Evolutionary conservation across 2,888 invertebrate species (phyloP), one percentile per base, ranked within the genome.

Genomic region (Drosophila leonis): DNA sequence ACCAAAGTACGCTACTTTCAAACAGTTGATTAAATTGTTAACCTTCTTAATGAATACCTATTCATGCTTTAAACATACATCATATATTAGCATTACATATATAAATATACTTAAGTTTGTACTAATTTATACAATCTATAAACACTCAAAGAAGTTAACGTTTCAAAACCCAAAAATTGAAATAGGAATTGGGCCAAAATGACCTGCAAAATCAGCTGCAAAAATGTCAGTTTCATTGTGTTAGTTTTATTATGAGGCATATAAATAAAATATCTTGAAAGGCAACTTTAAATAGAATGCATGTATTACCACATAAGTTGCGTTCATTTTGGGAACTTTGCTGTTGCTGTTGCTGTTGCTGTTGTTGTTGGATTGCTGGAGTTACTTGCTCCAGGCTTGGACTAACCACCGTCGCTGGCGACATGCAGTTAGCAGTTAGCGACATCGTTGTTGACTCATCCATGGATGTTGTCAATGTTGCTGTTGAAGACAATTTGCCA

Each of bases 311-410:
- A 90, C 87, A 86, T 81, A 87, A 73, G 82, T 87, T 90, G 75
- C 78, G 88, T 82, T 90, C 90, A 59, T 52, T 83, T 90, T 88
- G 86, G 85, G 77, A 81, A 85, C 90, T 78, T 75, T 83, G 82
- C 73, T 87, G 81, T 42, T 27, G 54, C 9, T 62, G 68, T 59
- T 51, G 72, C 42, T 42, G 72, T 35, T 35, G 41, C 37, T 69
- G 64, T 15, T 62, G 68, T 54, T 49, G 72, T 42, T 42, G 70
- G 10, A 27, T 41, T 33, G 33, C 42, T 70, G 65, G 48, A 54
- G 61, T 27, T 48, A 61, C 60, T 54, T 60, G 75, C 66, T 74
- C 82, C 75, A 68, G 52, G 37, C 13, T 54, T 62, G 54, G 61
- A 69, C 48, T 59, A 33, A 70, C 46, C 18, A 60, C 33, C 35